Evolutionary conservation across 2,888 invertebrate species (phyloP).

Genomic region (Aphelenchoides bicaudatus): DNA sequence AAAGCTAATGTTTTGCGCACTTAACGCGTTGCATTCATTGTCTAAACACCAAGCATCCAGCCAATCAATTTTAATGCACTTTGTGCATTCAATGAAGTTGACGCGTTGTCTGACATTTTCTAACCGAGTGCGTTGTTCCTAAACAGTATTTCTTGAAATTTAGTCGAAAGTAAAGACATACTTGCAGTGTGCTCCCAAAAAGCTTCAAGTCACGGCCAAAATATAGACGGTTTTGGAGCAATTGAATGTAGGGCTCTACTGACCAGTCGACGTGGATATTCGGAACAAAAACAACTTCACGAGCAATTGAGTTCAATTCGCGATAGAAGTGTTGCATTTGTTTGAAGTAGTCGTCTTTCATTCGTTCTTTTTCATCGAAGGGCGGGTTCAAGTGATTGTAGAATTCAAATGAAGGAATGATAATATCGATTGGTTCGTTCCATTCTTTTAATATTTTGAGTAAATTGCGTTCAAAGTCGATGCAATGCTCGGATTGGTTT

Average conservation of each 20-base stretch:
- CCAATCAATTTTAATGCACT: constrained; percentile 11
- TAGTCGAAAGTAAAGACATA: no score
- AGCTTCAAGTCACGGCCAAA: neutral
- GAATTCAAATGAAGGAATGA: constrained; percentile 7
- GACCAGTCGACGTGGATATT: constrained; percentile 13
- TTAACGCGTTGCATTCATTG: neutral
- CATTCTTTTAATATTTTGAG: neutral
- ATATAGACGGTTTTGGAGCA: constrained; percentile 9
- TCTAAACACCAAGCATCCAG: constrained; percentile 3
- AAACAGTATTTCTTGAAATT: neutral
- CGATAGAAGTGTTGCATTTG: constrained; percentile 1
- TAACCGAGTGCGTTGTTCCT: neutral
- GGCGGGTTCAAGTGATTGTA: constrained; percentile 1
- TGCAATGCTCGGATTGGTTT: no score
- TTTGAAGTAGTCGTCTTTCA: constrained; percentile 12
- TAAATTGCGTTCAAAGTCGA: no score
- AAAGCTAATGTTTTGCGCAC: neutral
- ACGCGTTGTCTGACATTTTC: neutral
- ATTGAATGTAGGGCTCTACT: neutral
- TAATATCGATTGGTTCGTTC: constrained; percentile 9
- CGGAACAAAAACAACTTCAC: constrained; percentile 3
- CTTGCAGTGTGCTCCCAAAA: neutral
- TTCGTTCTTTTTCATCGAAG: neutral
- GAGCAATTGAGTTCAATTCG: constrained; percentile 4
- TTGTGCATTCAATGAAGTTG: neutral